Base-by-base conservation (phyloP, 2,888 invertebrate genomes). In the Apodemia duryi region DNA sequence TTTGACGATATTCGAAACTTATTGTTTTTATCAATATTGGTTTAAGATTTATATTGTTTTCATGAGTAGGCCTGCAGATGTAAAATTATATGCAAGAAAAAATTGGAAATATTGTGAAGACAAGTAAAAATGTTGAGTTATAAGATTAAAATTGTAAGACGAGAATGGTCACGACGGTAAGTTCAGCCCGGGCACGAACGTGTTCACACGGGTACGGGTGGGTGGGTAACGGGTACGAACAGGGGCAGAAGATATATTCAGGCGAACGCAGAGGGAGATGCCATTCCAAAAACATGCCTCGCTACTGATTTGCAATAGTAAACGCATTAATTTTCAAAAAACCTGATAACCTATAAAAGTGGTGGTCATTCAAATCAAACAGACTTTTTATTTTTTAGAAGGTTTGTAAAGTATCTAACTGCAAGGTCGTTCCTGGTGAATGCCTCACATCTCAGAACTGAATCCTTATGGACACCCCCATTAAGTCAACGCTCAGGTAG, bases 331-430 rank as follows among this genome's bases (percentile, higher is more conserved):
- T 54, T 35, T 2, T n/a, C 0, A 63, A 54, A 11, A 54, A 52
- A 13, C n/a, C 35, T 35, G 13, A 63, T 62, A 10, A 62, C 43
- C n/a, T 46, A 62, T n/a, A 62, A 57, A 63, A 63, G 41, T 28
- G 54, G 35, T 5, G 35, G 35, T 5, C 35, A 21, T 21, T 21
- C 21, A 21, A 21, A 21, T 21, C 21, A 21, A 35, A 35, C 5
- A 35, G 35, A 35, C 5, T 35, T 5, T 35, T 35, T 35, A 35
- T 5, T 35, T 35, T 35, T 35, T 5, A 35, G 35, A 35, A 2
- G 35, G 2, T 35, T 35, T 35, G 21, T 35, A 35, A 35, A 35
- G 35, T 35, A 35, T 35, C 35, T 35, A 4, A 35, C 35, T 4
- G 35, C 4, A 3, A 35, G 35, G 35, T 35, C 35, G 5, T 35